phyloP scores from a whole-genome alignment of 2,888 invertebrate species.

The Hoplodrina blanda region DNA sequence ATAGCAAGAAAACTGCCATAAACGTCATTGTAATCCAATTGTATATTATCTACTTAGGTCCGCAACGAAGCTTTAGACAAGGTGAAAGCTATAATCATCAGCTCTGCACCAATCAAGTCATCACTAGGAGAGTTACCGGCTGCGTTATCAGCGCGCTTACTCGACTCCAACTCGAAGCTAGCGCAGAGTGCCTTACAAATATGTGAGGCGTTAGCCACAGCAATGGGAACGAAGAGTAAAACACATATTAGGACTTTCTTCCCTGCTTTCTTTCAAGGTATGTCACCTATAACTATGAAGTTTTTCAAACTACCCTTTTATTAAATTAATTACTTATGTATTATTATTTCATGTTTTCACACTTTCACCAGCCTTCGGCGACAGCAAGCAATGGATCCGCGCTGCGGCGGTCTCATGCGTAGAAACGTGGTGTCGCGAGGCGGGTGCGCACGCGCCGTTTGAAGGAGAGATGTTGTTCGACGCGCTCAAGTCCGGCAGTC shows the following conservation, averaged over 20 bases:
- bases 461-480: conserved; percentile 97
- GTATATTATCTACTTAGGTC: conserved; percentile 75
- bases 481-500: conserved; percentile 96
- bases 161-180: conserved; percentile 98
- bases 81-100: conserved; percentile 93
- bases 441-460: conserved; percentile 93
- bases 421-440: conserved; percentile 95
- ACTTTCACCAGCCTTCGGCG: conserved; percentile 89
- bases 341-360: no score
- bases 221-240: conserved; percentile 96
- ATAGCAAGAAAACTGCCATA: no score
- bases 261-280: conserved; percentile 96
- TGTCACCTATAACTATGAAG: not conserved
- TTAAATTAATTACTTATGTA: no score
- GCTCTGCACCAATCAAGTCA: conserved; percentile 95
- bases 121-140: conserved; percentile 96
- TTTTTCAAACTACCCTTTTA: no score
- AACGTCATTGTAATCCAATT: no score
- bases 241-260: conserved; percentile 95
- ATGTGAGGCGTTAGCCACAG: conserved; percentile 94
- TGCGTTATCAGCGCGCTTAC: conserved; percentile 93
- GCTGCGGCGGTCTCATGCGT: conserved; percentile 95
- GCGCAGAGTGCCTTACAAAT: conserved; percentile 96
- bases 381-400: conserved; percentile 95
- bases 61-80: conserved; percentile 94